A percentile compares a stretch with the other conserved stretches of the same genome.
phyloP scores from a whole-genome alignment of 2,888 invertebrate species.

The Tipula confusa region DNA sequence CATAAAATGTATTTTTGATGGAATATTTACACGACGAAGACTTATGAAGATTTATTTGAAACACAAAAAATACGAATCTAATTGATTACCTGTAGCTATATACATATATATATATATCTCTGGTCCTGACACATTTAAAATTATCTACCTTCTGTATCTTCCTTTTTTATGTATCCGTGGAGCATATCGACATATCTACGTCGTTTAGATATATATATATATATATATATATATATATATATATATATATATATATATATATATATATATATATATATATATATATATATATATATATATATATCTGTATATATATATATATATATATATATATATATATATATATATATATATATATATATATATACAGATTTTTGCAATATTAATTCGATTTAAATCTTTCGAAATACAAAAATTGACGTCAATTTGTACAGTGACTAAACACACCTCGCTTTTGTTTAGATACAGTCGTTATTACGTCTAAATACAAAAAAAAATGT shows the following conservation, averaged over 20 bases:
- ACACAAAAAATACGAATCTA: not conserved
- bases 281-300: not conserved
- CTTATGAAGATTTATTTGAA: not conserved
- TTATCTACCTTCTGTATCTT: not conserved
- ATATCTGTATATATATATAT: not conserved
- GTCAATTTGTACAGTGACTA: too few species aligned
- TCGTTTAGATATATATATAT: not conserved
- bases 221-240: not conserved
- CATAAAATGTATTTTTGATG: not conserved
- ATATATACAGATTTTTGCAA: too few species aligned
- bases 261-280: not conserved
- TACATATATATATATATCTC: too few species aligned
- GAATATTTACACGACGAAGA: not conserved
- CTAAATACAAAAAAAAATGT: too few species aligned
- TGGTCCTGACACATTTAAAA: not conserved
- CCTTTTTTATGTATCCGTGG: not conserved
- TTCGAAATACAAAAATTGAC: too few species aligned
- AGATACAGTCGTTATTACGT: too few species aligned
- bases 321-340: not conserved
- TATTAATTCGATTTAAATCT: too few species aligned
- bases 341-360: too few species aligned
- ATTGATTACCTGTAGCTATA: constrained; percentile 15
- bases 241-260: not conserved
- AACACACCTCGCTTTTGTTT: too few species aligned
- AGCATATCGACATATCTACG: not conserved